Percentiles rank a stretch among this genome's conserved stretches.
These are phyloP conservation scores for Panorpa germanica DNA, from an alignment of 2,888 invertebrate genomes.

Conservation along the genomic window DNA sequence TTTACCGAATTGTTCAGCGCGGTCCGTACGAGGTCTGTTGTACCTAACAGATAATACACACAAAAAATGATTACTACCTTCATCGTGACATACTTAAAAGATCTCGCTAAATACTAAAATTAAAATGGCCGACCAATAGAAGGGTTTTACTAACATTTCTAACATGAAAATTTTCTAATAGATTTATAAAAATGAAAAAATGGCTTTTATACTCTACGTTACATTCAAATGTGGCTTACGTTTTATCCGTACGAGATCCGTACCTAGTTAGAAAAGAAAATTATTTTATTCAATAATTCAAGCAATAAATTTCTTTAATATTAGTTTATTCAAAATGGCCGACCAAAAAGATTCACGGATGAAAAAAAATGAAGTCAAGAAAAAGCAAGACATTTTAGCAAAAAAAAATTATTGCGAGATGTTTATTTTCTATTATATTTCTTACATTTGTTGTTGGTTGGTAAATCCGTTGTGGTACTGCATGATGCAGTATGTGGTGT, in stretches of 20 bases:
- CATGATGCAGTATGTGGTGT: conserved; percentile 26
- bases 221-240: too few species aligned
- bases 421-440: conserved; percentile 5
- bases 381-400: too few species aligned
- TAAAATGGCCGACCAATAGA: not conserved
- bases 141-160: conserved; percentile 11
- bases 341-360: conserved; percentile 15
- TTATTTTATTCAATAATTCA: too few species aligned
- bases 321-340: conserved; percentile 38
- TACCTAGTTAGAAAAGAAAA: too few species aligned
- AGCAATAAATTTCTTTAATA: too few species aligned
- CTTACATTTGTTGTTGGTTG: conserved; percentile 33
- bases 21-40: conserved; percentile 42
- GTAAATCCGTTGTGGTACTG: conserved; percentile 34
- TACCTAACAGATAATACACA: conserved; percentile 17
- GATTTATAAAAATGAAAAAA: conserved; percentile 1
- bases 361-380: too few species aligned
- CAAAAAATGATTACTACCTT: too few species aligned
- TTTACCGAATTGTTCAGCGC: conserved; percentile 43
- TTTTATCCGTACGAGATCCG: too few species aligned
- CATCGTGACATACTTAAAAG: too few species aligned
- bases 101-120: not conserved
- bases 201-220: too few species aligned
- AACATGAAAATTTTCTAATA: conserved; percentile 4
- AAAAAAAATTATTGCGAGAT: too few species aligned